Base-by-base conservation (phyloP, 2,888 invertebrate genomes). In the Drosophila sordidapex region DNA sequence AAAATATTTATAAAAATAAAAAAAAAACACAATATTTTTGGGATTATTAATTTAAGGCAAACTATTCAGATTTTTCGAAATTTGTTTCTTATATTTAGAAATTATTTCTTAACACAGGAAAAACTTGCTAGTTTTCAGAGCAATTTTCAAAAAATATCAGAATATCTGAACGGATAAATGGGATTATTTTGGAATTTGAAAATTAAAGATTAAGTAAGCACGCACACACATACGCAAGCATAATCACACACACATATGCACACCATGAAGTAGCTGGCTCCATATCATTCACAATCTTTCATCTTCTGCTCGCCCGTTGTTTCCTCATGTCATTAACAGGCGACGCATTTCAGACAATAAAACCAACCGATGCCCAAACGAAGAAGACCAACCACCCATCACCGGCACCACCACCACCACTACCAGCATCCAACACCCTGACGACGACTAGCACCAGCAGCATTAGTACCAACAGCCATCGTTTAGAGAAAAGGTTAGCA, bases 311-410 rank as follows among this genome's bases (percentile, higher is more conserved):
- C 60, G 79, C 56, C 63, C 66, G 73, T 54, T 76, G 76, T 79
- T 83, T 84, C 73, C 85, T 76, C 83, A 92, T 91, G 77, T 85
- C 90, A 92, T 92, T 92, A 92, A 92, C 92, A 92, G 92, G 91
- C 90, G 92, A 90, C 92, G 92, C 92, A 87, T 92, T 92, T 92
- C 92, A 92, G 92, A 82, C 90, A 90, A 79, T 91, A 83, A 84
- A 73, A 68, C 59, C 79, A 68, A 49, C 57, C 54, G 56, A 53
- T 21, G 43, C 70, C 40, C 60, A 52, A 69, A 65, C 33, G 62
- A 65, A 54, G 74, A 36, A 57, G 56, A 61, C 64, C 58, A 56
- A 15, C 31, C 53, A 62, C 70, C 18, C 54, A 51, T 5, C 62
- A 35, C 53, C 61, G 72, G n/a, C 58, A 53, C 10, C 64, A 36